Evolutionary conservation across 2,888 invertebrate genomes (phyloP), one percentile per base, ranked within the genome.

Genomic region (Plagiodera versicolora): DNA sequence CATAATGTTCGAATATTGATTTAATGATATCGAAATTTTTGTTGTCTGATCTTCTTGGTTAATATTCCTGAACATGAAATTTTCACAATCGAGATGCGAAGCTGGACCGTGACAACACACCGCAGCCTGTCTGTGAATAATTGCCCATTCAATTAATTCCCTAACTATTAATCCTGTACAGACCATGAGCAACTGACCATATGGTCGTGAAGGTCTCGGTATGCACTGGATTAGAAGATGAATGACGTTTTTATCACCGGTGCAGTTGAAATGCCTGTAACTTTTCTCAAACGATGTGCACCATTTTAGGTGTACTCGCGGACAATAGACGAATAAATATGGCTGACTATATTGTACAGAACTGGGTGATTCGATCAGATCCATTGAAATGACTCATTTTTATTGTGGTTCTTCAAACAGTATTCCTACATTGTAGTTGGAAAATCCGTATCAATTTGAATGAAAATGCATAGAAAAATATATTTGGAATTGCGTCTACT

Each of bases 301-400:
- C 67, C 67, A 63, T 67, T 67, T 67, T 67, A 67, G 67, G 67
- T 63, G 63, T 65, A 61, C 65, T 65, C 63, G 54, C 61, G 58
- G 58, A 67, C 67, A 67, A 67, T 67, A 65, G 66, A 59, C 63
- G 55, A 60, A 66, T 64, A 64, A 66, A 66, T 60, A 63, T 50
- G 51, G 46, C 30, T 57, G 50, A 51, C 57, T 51, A 57, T 57
- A 57, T 57, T 24, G 39, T 9, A 46, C 44, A 51, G 46, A 47
- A 56, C 24, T 17, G 1, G 17, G 8, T 16, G 16, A 51, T 32
- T 18, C 19, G 1, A 44, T 24, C 24, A 44, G 39, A 16, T 44
- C 17, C 17, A 39, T 17, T 16, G 48, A 45, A 32, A 16, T 39
- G n/a, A 47, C 51, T 45, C 28, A 57, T 45, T 51, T 19, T n/a